A percentile compares a stretch with the other conserved stretches of the same genome.
Evolutionary conservation across 2,888 invertebrate genomes (phyloP).

Genomic region (Lasioglossum vierecki): DNA sequence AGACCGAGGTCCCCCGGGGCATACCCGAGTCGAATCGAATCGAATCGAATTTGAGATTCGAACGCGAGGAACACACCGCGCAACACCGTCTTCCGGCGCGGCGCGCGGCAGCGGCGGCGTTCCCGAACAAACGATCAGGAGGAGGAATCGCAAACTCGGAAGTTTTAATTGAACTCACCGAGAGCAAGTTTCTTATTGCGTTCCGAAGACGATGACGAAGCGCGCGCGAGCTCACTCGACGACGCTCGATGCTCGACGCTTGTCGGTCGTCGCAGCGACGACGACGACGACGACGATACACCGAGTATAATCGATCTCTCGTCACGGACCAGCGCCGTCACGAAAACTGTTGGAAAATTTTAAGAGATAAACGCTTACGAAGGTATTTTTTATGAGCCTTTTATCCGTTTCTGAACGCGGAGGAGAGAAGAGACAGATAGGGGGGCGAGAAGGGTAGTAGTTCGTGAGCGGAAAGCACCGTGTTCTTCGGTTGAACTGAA

Average conservation of each 20-base stretch:
- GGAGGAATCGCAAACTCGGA: constrained; percentile 22
- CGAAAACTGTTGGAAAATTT: constrained; percentile 58
- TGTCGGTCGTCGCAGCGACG: neutral
- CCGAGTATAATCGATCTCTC: constrained; percentile 43
- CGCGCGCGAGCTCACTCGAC: constrained; percentile 6
- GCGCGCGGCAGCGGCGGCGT: neutral
- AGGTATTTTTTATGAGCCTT: constrained; percentile 73
- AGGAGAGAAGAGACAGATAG: constrained; percentile 31
- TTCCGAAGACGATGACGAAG: constrained; percentile 15
- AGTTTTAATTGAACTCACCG: constrained; percentile 33
- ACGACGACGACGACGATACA: constrained; percentile 30
- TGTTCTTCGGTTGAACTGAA: constrained; percentile 58
- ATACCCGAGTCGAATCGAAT: neutral
- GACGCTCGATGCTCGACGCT: constrained; percentile 4
- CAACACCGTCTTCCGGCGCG: neutral
- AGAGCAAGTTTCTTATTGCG: constrained; percentile 29
- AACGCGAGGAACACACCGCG: constrained; percentile 4
- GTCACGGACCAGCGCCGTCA: constrained; percentile 11
- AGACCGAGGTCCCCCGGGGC: neutral
- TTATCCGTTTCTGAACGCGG: constrained; percentile 63
- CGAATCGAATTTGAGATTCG: neutral
- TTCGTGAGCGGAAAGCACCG: constrained; percentile 45
- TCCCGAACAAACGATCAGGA: constrained; percentile 6
- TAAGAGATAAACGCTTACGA: constrained; percentile 67
- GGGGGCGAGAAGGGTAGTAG: neutral